These are phyloP conservation scores for Aviceda subcristata DNA, from an alignment of 2,113 vertebrate genomes.

Conservation along the genomic window DNA sequence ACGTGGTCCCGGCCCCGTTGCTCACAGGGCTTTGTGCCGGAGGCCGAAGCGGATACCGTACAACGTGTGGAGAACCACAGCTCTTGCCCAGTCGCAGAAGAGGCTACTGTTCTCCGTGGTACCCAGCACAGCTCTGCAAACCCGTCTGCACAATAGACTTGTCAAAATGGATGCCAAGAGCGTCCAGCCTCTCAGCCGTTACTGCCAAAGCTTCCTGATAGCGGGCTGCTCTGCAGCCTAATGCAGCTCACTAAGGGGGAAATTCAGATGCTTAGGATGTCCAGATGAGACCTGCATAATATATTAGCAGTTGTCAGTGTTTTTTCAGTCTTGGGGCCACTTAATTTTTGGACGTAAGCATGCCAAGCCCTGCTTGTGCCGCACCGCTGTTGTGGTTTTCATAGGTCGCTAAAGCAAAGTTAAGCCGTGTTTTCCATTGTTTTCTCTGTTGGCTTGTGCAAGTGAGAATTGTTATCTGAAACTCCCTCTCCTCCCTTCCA, in stretches of 20 bases:
- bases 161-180: slow-evolving; percentile 8
- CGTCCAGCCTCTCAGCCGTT: not conserved
- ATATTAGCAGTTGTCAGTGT: not conserved
- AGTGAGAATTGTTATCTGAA: not conserved
- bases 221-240: not conserved
- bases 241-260: not conserved
- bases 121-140: not conserved
- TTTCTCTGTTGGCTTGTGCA: not conserved
- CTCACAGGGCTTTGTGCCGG: not conserved
- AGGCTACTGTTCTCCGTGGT: not conserved
- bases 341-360: not conserved
- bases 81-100: not conserved
- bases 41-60: not conserved
- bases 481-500: not conserved
- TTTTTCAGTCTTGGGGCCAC: not conserved
- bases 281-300: not conserved
- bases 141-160: not conserved
- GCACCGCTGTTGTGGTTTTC: not conserved
- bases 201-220: not conserved
- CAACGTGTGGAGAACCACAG: not conserved
- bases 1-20: not conserved
- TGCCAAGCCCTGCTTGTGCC: not conserved
- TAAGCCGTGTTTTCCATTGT: not conserved
- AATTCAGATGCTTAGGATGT: not conserved
- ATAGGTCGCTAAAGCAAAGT: not conserved